Evolutionary conservation across 2,888 invertebrate genomes (phyloP), one percentile per base, ranked within the genome.

Genomic region (Morpho deidamia): DNA sequence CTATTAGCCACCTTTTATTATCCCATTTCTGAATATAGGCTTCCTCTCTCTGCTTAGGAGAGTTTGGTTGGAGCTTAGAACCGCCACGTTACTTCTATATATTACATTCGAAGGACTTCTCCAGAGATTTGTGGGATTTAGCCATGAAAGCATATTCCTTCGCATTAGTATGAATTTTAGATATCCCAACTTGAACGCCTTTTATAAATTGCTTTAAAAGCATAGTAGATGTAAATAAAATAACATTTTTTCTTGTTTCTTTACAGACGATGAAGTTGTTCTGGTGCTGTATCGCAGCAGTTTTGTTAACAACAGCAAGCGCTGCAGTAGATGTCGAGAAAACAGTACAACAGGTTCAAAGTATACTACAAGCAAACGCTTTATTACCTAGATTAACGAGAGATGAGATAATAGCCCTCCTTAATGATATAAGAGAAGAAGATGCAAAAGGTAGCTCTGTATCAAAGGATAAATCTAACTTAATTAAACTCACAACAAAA

Each of bases 281-380:
- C 56, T 76, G 72, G 75, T 79, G 77, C 74, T 80, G 73, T 67
- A 38, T 78, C 8, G 44, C 65, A 54, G 69, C 76, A 60, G 71
- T 74, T 64, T 69, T 75, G 51, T 55, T 78, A 10, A 57, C 67
- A 53, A 63, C 69, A 14, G 68, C 69, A 2, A 58, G 69, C 7
- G 75, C 77, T 38, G 81, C 81, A 44, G 78, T 90, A 3, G 90
- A 91, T 60, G 82, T 92, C 1, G 92, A 92, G 63, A 90, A 87
- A 61, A 94, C 94, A 8, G 92, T 95, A 7, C 84, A 90, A 65
- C 93, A 94, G 79, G 94, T 95, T 2, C 92, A 94, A 68, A 89
- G 74, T 37, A 90, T 94, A 64, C 79, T 95, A 8, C 84, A 90
- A 66, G 77, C 88, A 5, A 92, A 94, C 71, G 83, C 92, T 3